Evolutionary conservation across 2,113 vertebrate genomes (phyloP), one percentile per base, ranked within the genome.

Genomic region (Podarcis cretensis): DNA sequence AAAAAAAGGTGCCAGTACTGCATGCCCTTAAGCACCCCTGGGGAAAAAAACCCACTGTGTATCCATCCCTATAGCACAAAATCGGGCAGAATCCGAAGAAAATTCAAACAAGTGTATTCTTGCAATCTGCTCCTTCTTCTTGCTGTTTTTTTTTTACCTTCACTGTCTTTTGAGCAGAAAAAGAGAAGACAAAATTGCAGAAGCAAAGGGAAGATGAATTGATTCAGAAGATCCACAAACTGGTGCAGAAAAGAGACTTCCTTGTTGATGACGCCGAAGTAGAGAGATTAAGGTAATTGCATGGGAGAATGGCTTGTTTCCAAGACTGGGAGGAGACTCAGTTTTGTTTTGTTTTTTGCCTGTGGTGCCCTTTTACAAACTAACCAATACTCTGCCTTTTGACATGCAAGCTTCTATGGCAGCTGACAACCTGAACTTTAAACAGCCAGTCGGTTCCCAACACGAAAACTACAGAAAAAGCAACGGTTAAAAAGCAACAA

Each of bases 231-330:
- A 99, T 99, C 91, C 99, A 99, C 85, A 98, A 98, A 89, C 96
- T 99, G 96, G 99, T 99, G 89, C 98, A 99, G 95, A 98, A 99
- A 96, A 98, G 99, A 94, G 99, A 99, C 92, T 99, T 99, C 94
- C 98, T 99, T 92, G 99, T 99, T 32, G 99, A 99, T 0, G 99
- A 99, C 1, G 99, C 99, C 0, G 99, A 99, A 90, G 98, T 99
- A 81, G 99, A 99, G 91, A 96, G 99, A 96, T 96, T 99, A 96
- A 97, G 99, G 99, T 99, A 95, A 94, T 20, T 6, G 3, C 25
- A 71, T 71, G 73, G 5, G n/a, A 32, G 71, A 35, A 16, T 63
- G 59, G 4, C 30, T 32, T 32, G 71, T 32, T 32, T 69, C 68
- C 7, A 27, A 69, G 68, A 25, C 21, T 25, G 7, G 23, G 23